Evolutionary conservation across 2,888 invertebrate genomes (phyloP).

Genomic region (Drosophila dives): DNA sequence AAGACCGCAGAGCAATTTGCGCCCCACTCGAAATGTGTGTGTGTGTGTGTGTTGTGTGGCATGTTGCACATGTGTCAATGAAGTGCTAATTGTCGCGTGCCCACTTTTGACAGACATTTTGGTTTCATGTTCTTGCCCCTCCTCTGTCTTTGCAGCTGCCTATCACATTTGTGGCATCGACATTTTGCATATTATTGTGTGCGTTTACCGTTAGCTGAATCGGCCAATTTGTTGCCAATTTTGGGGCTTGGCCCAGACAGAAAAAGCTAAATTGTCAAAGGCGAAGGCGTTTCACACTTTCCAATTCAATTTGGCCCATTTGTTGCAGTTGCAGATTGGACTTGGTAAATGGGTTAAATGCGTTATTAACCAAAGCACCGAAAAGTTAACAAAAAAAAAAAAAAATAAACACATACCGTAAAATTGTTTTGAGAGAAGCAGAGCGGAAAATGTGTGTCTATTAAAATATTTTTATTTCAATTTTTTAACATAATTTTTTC

Average conservation of each 20-base stretch:
- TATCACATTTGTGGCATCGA: constrained; percentile 13
- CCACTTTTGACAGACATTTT: constrained; percentile 53
- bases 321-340: neutral
- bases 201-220: constrained; percentile 31
- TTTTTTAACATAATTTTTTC: neutral
- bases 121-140: constrained; percentile 14
- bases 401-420: neutral
- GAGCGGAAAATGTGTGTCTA: neutral
- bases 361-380: neutral
- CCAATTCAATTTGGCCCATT: constrained; percentile 46
- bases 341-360: constrained; percentile 2
- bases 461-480: neutral
- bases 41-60: constrained; percentile 10
- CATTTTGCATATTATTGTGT: constrained; percentile 51
- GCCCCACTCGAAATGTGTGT: constrained; percentile 11
- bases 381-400: neutral
- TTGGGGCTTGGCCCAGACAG: constrained; percentile 55
- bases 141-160: neutral
- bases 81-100: constrained; percentile 80
- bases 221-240: constrained; percentile 42
- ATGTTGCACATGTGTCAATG: constrained; percentile 73
- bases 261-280: constrained; percentile 21
- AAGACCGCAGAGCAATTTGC: constrained; percentile 14
- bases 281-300: constrained; percentile 63
- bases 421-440: neutral